Base-by-base conservation (phyloP, 2,797 vertebrate genomes). In the Caiman crocodilus region DNA sequence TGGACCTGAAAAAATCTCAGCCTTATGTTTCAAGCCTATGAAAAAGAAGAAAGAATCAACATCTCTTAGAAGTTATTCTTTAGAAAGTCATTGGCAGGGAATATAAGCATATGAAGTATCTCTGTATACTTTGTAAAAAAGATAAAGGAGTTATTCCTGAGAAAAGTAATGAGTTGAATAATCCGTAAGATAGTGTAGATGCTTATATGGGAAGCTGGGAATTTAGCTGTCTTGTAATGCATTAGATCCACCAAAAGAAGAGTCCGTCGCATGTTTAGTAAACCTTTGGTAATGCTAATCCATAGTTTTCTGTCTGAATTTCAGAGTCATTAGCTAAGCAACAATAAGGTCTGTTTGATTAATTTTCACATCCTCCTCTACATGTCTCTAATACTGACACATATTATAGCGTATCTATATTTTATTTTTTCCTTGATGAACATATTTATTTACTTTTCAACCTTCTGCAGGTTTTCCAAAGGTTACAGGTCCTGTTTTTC, bases 1-100 rank as follows among this genome's bases (percentile, higher is more conserved):
- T 42, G 85, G 63, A 26, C 10, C 14, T 14, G 16, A 26, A 0
- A 0, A 1, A 14, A 25, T 14, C 58, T 23, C 30, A 4, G n/a
- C 25, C 79, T 60, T 75, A 61, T 7, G 14, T 13, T 78, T 82
- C 14, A 71, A 86, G 56, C 25, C 2, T 14, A 7, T 42, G 69
- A 71, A 14, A 14, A 73, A 25, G 14, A 73, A 50, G 7, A 5
- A 28, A 17, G 26, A 17, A 65, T 42, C 1, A 74, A 69, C 4
- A 65, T 5, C 2, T 80, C 30, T 69, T 80, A 58, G 23, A 80
- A 12, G 25, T 55, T 42, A 6, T 1, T 69, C 35, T 85, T 76
- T 84, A 67, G 57, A 26, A 42, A 79, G 50, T 15, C 26, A 35
- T 35, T 55, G 10, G 75, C 74, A 79, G 4, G 56, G 30, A 35